Evolutionary conservation across 2,113 vertebrate genomes (phyloP).

Genomic region (Balaenoptera acutorostrata): DNA sequence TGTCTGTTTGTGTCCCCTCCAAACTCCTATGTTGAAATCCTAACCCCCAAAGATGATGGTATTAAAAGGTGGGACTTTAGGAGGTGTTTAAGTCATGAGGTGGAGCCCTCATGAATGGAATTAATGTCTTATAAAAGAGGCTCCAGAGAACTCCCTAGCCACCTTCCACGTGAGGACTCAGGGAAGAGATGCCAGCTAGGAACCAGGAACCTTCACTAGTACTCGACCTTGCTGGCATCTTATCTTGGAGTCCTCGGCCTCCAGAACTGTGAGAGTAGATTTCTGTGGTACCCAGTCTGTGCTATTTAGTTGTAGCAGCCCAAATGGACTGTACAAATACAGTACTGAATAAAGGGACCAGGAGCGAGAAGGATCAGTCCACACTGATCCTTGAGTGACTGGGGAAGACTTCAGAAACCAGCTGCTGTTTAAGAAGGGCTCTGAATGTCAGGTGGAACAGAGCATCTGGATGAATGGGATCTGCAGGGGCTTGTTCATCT

Average conservation of each 20-base stretch:
- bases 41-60: background rate
- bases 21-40: background rate
- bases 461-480: background rate
- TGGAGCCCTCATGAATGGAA: background rate
- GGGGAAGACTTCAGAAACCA: background rate
- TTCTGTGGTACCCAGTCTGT: background rate
- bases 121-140: background rate
- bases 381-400: background rate
- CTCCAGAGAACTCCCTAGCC: background rate
- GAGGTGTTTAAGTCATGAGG: background rate
- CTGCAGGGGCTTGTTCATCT: conserved; percentile 27
- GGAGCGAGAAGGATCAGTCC: too few relatives aligned
- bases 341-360: background rate
- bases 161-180: background rate
- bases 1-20: background rate
- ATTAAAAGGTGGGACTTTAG: background rate
- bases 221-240: background rate
- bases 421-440: background rate
- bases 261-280: background rate
- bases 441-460: background rate
- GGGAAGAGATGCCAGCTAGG: background rate
- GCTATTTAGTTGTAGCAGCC: background rate
- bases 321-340: background rate
- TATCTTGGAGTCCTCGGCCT: background rate
- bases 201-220: background rate